Conservation (phyloP, 2,113 vertebrate genomes). For the Herpailurus yagouaroundi region DNA sequence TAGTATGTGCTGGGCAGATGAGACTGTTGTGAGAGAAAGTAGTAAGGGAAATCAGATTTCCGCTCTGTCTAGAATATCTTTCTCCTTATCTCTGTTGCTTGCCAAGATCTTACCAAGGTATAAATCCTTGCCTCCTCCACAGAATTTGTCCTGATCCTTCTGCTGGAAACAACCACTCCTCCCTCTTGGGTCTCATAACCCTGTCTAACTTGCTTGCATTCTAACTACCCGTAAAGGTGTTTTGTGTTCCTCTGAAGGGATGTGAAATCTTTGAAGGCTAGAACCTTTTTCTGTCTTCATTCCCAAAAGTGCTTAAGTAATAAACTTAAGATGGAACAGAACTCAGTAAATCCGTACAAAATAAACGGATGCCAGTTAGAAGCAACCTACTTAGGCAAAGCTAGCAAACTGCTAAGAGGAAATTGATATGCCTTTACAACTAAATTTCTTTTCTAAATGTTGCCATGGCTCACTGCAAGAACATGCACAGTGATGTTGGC, state of each 20-base stretch:
- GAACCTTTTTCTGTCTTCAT: neutral
- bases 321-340: neutral
- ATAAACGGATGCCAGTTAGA: neutral
- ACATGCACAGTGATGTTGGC: neutral
- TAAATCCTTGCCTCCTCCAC: neutral
- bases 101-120: neutral
- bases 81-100: neutral
- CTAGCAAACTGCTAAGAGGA: neutral
- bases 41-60: neutral
- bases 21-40: neutral
- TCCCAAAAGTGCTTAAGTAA: neutral
- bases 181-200: neutral
- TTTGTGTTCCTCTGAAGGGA: neutral
- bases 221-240: neutral
- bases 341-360: neutral
- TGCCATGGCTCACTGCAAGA: neutral
- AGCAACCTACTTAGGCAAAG: neutral
- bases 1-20: neutral
- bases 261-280: neutral
- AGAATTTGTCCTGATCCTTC: neutral
- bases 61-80: neutral
- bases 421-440: neutral
- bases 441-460: neutral
- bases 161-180: neutral
- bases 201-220: neutral